phyloP scores from a whole-genome alignment of 2,797 vertebrate genomes.

The Presbytis comata region DNA sequence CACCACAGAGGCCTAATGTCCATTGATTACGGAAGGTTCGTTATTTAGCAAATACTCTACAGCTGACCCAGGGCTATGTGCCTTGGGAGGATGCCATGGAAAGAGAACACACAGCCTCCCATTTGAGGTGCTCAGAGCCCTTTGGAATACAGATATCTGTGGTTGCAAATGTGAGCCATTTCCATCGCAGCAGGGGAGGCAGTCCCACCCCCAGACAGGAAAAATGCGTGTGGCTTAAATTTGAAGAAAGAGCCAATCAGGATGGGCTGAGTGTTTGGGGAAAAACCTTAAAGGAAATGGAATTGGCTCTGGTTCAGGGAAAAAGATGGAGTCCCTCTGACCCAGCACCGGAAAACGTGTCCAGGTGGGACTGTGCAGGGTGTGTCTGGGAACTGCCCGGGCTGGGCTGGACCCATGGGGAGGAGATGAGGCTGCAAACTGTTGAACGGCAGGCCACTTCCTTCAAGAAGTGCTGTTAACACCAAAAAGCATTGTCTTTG shows the following conservation, averaged over 20 bases:
- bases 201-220: neutral
- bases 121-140: neutral
- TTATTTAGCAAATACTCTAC: neutral
- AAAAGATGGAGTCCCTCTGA: neutral
- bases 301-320: neutral
- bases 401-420: neutral
- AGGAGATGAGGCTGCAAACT: neutral
- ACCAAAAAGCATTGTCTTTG: neutral
- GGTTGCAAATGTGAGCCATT: neutral
- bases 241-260: neutral
- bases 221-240: neutral
- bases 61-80: neutral
- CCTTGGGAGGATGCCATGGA: neutral
- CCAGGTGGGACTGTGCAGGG: fast-evolving
- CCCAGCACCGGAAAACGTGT: neutral
- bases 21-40: neutral
- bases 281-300: neutral
- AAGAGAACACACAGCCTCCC: neutral
- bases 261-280: neutral
- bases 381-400: neutral
- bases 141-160: neutral
- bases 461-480: neutral
- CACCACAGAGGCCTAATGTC: neutral
- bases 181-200: neutral
- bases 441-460: neutral